These are phyloP conservation scores for Atta texana DNA, from an alignment of 1,140 invertebrate genomes.

Conservation along the genomic window DNA sequence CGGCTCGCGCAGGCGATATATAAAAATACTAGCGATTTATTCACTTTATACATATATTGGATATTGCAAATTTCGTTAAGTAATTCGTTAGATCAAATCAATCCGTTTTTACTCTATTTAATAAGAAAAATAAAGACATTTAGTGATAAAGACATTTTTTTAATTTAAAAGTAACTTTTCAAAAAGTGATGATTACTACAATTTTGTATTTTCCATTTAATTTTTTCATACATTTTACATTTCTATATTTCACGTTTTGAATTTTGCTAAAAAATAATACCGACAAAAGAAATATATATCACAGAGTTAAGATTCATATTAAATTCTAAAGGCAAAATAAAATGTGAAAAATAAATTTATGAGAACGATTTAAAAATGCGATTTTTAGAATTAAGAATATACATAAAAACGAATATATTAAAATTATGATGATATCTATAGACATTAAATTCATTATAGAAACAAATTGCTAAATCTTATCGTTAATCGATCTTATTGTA, in stretches of 20 bases:
- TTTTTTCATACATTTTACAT: not conserved
- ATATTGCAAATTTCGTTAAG: not conserved
- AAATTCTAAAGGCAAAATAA: no score
- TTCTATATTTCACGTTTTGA: not conserved
- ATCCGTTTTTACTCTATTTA: not conserved
- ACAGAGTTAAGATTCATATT: no score
- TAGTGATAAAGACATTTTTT: not conserved
- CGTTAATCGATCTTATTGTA: no score
- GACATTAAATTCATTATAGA: no score
- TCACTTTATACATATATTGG: not conserved
- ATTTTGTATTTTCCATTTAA: conserved; percentile 7
- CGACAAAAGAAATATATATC: not conserved
- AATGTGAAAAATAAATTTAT: no score
- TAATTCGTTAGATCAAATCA: no score
- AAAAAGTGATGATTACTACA: not conserved
- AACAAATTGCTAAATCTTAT: no score
- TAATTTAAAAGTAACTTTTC: not conserved
- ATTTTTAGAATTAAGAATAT: no score
- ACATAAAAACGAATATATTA: no score
- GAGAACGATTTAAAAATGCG: no score
- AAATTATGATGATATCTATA: no score
- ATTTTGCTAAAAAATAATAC: not conserved
- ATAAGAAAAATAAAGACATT: not conserved
- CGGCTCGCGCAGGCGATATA: not conserved
- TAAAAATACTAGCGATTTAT: not conserved